Conservation (phyloP, 2,888 invertebrate species). For the Timandra comae region DNA sequence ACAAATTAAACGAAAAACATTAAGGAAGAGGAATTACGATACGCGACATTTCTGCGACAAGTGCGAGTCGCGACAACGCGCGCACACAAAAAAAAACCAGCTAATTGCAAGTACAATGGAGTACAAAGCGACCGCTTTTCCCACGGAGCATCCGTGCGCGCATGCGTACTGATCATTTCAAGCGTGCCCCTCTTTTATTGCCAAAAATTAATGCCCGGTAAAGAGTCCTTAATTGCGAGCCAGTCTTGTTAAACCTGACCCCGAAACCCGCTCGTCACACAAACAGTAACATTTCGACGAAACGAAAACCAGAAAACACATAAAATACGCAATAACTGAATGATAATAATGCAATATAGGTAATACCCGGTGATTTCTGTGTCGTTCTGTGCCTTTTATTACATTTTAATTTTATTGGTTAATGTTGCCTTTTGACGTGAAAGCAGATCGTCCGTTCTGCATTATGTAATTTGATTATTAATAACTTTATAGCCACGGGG, state of each 20-base stretch:
- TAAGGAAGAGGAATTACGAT: constrained; percentile 58
- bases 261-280: constrained; percentile 44
- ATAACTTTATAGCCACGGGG: constrained; percentile 45
- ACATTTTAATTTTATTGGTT: constrained; percentile 66
- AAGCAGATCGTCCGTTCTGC: constrained; percentile 15
- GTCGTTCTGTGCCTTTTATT: constrained; percentile 44
- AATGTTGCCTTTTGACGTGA: constrained; percentile 35
- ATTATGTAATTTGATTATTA: constrained; percentile 38
- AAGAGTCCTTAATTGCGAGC: constrained; percentile 71
- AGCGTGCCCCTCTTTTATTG: constrained; percentile 72
- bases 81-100: constrained; percentile 49
- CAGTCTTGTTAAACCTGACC: constrained; percentile 54
- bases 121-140: constrained; percentile 71
- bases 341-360: constrained; percentile 59
- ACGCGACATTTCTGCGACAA: constrained; percentile 65
- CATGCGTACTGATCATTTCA: constrained; percentile 67
- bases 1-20: constrained; percentile 62
- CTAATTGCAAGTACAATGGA: constrained; percentile 72
- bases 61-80: constrained; percentile 51
- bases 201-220: constrained; percentile 76
- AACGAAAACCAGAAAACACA: constrained; percentile 48
- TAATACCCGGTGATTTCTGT: constrained; percentile 46
- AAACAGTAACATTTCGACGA: constrained; percentile 48
- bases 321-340: constrained; percentile 56
- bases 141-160: constrained; percentile 62